phyloP scores from a whole-genome alignment of 2,888 invertebrate genomes.

The Hirtodrosophila trivittata region DNA sequence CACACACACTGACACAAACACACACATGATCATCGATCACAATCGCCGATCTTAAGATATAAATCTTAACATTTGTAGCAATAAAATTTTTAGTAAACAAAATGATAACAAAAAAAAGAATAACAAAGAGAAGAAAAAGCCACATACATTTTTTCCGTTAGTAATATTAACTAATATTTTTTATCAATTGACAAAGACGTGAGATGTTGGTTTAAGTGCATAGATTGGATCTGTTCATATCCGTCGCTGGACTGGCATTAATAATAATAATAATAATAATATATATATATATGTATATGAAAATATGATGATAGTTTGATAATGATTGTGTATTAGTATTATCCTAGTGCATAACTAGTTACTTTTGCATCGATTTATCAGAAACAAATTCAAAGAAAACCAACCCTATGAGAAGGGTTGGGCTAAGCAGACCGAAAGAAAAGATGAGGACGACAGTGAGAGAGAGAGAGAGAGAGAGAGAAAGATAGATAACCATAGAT shows the following conservation, averaged over 20 bases:
- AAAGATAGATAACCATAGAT: conserved; percentile 13
- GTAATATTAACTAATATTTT: conserved; percentile 40
- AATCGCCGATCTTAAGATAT: conserved; percentile 48
- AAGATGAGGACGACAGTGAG: neutral
- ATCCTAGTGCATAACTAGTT: conserved; percentile 46
- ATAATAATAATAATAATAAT: conserved; percentile 11
- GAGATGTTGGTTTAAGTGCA: conserved; percentile 25
- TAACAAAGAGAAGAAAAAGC: neutral
- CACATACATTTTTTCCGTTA: conserved; percentile 39
- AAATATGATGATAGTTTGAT: conserved; percentile 23
- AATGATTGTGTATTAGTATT: conserved; percentile 47
- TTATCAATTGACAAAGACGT: conserved; percentile 29
- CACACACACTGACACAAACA: conserved; percentile 20
- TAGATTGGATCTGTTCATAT: conserved; percentile 2
- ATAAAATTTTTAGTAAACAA: conserved; percentile 56
- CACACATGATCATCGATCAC: conserved; percentile 27
- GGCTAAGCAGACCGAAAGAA: too few species aligned
- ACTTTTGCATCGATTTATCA: conserved; percentile 49
- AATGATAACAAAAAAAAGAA: conserved; percentile 4
- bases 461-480: conserved; percentile 6
- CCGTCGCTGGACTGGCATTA: conserved; percentile 15
- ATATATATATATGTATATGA: conserved; percentile 22
- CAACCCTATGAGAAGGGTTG: too few species aligned
- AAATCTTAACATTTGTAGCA: conserved; percentile 53
- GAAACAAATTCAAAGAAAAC: too few species aligned